Evolutionary conservation across 2,888 invertebrate species (phyloP).

Genomic region (Neoscelio sp.): DNA sequence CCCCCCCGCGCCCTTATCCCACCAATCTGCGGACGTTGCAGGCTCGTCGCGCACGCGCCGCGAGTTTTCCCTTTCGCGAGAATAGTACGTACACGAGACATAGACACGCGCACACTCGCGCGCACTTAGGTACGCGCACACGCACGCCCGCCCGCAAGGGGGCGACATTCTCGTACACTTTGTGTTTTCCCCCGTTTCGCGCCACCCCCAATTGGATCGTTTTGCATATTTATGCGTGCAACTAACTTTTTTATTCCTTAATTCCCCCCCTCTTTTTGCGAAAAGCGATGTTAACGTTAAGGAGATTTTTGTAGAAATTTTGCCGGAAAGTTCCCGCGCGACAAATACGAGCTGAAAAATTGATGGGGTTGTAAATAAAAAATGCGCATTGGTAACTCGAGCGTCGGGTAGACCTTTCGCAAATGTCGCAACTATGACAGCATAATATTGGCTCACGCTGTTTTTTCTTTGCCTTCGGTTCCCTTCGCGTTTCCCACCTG

Average conservation of each 20-base stretch:
- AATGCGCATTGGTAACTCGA: too few relatives aligned
- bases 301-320: neutral
- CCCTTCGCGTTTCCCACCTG: too few relatives aligned
- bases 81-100: conserved; percentile 58
- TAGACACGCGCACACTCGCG: too few relatives aligned
- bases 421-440: too few relatives aligned
- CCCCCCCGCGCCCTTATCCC: conserved; percentile 31
- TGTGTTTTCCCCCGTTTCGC: conserved; percentile 28
- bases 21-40: conserved; percentile 44
- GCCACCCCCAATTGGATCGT: conserved; percentile 60
- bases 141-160: too few relatives aligned
- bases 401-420: too few relatives aligned
- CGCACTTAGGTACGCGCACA: too few relatives aligned
- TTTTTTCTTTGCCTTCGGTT: too few relatives aligned
- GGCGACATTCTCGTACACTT: conserved; percentile 54
- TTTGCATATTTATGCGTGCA: conserved; percentile 55
- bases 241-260: conserved; percentile 50
- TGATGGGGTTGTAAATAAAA: too few relatives aligned
- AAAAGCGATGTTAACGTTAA: conserved; percentile 12
- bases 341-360: too few relatives aligned
- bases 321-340: neutral
- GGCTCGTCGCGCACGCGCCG: conserved; percentile 69
- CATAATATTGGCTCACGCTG: too few relatives aligned
- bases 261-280: conserved; percentile 9
- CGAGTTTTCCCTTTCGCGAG: conserved; percentile 68